Conservation (phyloP, 30 jellyfish, hydroid and myxozoan genomes). For the Hydra vulgaris region DNA sequence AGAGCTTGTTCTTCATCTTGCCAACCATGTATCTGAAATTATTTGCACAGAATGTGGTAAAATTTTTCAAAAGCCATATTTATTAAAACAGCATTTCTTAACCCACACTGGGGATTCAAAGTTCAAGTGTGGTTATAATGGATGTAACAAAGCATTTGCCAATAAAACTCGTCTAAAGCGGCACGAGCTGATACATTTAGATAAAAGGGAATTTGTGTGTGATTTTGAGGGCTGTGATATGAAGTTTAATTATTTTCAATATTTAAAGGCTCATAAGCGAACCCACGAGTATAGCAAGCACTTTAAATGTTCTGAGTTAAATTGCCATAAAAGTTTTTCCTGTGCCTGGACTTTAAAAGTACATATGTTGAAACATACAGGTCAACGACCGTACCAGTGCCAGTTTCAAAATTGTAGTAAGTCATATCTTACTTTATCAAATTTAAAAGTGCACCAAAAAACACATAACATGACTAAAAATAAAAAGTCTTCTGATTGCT, state of each 20-base stretch:
- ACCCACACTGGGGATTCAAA: slow-evolving; percentile 8
- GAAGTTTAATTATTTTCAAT: slow-evolving; percentile 7
- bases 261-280: slow-evolving; percentile 23
- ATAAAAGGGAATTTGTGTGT: slow-evolving; percentile 15
- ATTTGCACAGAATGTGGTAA: slow-evolving; percentile 10
- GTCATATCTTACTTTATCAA: slow-evolving; percentile 7
- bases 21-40: slow-evolving; percentile 11
- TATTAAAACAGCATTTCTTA: slow-evolving; percentile 12
- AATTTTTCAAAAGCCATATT: slow-evolving; percentile 10
- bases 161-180: slow-evolving; percentile 9
- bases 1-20: slow-evolving; percentile 8
- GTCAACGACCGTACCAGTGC: slow-evolving; percentile 18
- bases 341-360: slow-evolving; percentile 27
- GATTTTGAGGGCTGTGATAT: slow-evolving; percentile 22
- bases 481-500: not conserved
- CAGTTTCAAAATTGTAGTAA: not conserved
- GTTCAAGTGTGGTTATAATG: slow-evolving; percentile 18
- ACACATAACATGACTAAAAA: not conserved
- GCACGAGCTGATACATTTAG: slow-evolving; percentile 12
- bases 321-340: slow-evolving; percentile 2
- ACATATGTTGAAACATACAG: slow-evolving; percentile 9
- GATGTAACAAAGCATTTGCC: slow-evolving; percentile 16
- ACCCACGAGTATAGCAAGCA: not conserved
- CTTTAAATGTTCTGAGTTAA: slow-evolving; percentile 8
- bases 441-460: slow-evolving; percentile 20